Conservation (phyloP, 2,797 vertebrate species). For the Acanthurus tractus region DNA sequence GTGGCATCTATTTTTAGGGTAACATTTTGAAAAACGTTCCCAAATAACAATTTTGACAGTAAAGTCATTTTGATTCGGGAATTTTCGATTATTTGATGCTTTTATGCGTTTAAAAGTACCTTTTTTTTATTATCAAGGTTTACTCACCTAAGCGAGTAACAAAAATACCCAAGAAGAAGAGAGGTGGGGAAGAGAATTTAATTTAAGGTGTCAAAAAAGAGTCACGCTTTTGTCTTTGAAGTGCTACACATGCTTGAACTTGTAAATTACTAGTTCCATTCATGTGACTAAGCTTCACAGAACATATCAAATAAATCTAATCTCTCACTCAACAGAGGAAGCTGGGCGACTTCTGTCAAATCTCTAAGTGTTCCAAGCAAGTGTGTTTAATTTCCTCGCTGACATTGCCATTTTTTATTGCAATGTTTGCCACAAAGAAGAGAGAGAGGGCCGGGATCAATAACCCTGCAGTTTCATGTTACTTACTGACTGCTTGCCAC, state of each 20-base stretch:
- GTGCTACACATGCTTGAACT: slow-evolving; percentile 6
- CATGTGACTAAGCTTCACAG: slow-evolving; percentile 10
- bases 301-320: slow-evolving; percentile 25
- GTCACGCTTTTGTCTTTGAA: background rate
- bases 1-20: slow-evolving; percentile 56
- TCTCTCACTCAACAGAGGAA: slow-evolving; percentile 4
- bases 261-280: slow-evolving; percentile 21
- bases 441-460: slow-evolving; percentile 50
- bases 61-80: slow-evolving; percentile 5
- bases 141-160: background rate
- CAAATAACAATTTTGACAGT: background rate
- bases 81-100: background rate
- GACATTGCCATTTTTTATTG: slow-evolving; percentile 28
- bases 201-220: slow-evolving; percentile 11
- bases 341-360: slow-evolving; percentile 8
- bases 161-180: background rate
- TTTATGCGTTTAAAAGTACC: background rate
- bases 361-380: slow-evolving; percentile 29
- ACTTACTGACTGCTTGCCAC: slow-evolving; percentile 57
- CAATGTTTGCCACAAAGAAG: slow-evolving; percentile 31
- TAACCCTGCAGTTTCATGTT: slow-evolving; percentile 40
- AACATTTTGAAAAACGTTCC: slow-evolving; percentile 32
- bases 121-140: background rate
- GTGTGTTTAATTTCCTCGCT: slow-evolving; percentile 34
- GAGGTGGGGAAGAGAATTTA: slow-evolving; percentile 6